Evolutionary conservation across 2,113 vertebrate species (phyloP).

Genomic region (Illadopsis cleaveri): DNA sequence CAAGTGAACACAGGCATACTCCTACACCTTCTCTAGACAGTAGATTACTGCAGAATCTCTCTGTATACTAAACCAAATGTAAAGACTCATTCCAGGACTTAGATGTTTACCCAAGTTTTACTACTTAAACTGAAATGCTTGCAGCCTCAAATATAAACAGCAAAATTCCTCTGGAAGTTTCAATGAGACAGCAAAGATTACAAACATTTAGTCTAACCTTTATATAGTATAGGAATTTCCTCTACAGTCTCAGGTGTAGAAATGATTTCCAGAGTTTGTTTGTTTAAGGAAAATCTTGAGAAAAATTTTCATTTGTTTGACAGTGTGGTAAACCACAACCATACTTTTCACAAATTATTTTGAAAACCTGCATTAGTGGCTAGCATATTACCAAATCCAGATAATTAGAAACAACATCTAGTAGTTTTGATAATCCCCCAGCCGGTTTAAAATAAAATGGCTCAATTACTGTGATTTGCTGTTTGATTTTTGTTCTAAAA

Average conservation of each 20-base stretch:
- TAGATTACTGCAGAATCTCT: neutral
- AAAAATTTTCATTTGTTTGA: neutral
- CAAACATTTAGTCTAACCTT: neutral
- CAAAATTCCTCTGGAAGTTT: neutral
- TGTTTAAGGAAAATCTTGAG: neutral
- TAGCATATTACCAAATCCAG: neutral
- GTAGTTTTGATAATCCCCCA: neutral
- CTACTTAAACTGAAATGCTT: neutral
- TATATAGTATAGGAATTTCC: neutral
- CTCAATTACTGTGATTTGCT: neutral
- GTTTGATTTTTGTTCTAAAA: neutral
- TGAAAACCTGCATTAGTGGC: neutral
- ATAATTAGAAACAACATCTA: neutral
- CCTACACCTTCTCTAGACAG: neutral
- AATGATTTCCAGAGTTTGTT: neutral
- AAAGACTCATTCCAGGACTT: neutral
- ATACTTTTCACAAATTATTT: neutral
- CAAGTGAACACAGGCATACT: accelerated
- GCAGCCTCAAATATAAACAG: neutral
- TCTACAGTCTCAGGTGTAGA: neutral
- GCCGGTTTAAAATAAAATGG: neutral
- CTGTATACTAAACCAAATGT: neutral
- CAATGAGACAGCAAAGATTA: neutral
- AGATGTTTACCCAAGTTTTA: neutral
- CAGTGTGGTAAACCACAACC: neutral